Percentiles rank a stretch among this genome's conserved stretches.
Evolutionary conservation across 2,888 invertebrate genomes (phyloP).

Genomic region (Nysson spinosus): DNA sequence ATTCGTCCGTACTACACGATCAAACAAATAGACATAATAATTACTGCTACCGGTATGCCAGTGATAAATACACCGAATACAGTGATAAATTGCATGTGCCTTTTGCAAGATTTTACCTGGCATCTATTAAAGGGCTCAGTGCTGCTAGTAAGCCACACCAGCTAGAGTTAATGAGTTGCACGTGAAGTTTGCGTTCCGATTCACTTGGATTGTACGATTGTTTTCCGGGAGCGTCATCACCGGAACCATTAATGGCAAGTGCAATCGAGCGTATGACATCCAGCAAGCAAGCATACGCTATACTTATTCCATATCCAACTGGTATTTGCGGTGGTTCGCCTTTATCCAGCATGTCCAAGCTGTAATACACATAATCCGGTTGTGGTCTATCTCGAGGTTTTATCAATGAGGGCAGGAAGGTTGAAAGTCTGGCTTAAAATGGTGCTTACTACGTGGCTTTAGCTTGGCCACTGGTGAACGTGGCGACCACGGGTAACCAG

Average conservation of each 20-base stretch:
- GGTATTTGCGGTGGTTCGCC: constrained; percentile 94
- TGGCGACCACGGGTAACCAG: constrained; percentile 92
- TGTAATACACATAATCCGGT: too few species aligned
- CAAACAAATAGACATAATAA: constrained; percentile 14
- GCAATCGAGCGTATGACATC: constrained; percentile 94
- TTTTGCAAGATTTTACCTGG: constrained; percentile 80
- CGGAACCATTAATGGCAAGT: constrained; percentile 83
- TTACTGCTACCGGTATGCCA: too few species aligned
- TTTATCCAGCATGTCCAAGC: constrained; percentile 97
- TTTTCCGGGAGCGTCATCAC: constrained; percentile 73
- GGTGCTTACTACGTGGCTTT: constrained; percentile 94
- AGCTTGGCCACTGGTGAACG: constrained; percentile 90
- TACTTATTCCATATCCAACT: constrained; percentile 98
- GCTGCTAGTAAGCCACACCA: constrained; percentile 97
- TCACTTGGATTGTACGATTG: constrained; percentile 76
- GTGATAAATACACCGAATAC: too few species aligned
- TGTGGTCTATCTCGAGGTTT: too few species aligned
- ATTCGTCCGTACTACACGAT: constrained; percentile 89
- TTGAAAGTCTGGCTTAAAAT: too few species aligned
- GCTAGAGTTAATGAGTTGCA: constrained; percentile 93
- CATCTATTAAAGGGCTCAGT: constrained; percentile 93
- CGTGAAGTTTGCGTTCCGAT: constrained; percentile 79
- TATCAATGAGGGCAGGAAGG: too few species aligned
- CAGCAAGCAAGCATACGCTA: constrained; percentile 95
- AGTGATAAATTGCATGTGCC: too few species aligned